A percentile compares a stretch with the other conserved stretches of the same genome.
These are phyloP conservation scores for Istiophorus platypterus DNA, from an alignment of 2,113 vertebrate species.

Conservation along the genomic window DNA sequence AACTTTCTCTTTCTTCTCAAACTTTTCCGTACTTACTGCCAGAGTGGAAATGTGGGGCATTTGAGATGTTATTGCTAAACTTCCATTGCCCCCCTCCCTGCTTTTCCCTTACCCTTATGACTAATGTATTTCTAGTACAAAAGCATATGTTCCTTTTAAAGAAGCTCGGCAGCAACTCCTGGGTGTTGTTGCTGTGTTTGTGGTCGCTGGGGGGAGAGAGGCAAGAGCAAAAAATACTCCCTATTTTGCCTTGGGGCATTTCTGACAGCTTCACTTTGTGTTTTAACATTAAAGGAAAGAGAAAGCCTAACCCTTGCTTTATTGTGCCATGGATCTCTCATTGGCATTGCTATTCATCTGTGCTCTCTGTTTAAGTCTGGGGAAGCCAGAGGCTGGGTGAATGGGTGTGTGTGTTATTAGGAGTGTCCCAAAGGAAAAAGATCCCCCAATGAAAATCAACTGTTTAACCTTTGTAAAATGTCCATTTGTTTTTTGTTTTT, in stretches of 20 bases:
- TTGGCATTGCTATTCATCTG: neutral
- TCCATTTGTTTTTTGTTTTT: too few species aligned
- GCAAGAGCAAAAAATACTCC: conserved; percentile 24
- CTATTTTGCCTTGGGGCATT: conserved; percentile 9
- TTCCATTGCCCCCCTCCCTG: conserved; percentile 43
- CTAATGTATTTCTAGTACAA: conserved; percentile 59
- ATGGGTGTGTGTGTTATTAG: neutral
- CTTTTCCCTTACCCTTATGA: conserved; percentile 48
- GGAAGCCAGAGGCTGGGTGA: neutral
- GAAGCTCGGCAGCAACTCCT: conserved; percentile 41
- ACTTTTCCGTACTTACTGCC: conserved; percentile 67
- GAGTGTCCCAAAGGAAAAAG: neutral
- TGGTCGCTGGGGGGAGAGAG: conserved; percentile 13
- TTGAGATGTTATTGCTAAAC: conserved; percentile 69
- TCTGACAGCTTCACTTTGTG: conserved; percentile 51
- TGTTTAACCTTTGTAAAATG: too few species aligned
- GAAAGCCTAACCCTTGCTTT: conserved; percentile 24
- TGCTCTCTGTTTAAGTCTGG: conserved; percentile 5
- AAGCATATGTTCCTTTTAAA: conserved; percentile 62
- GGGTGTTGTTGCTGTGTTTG: conserved; percentile 39
- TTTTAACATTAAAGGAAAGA: conserved; percentile 14
- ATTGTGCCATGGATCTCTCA: conserved; percentile 29
- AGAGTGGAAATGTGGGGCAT: conserved; percentile 70
- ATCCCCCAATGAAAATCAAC: too few species aligned
- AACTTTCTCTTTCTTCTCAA: conserved; percentile 70